Evolutionary conservation across 2,113 vertebrate species (phyloP), one percentile per base, ranked within the genome.

Genomic region (Coreoperca whiteheadi): DNA sequence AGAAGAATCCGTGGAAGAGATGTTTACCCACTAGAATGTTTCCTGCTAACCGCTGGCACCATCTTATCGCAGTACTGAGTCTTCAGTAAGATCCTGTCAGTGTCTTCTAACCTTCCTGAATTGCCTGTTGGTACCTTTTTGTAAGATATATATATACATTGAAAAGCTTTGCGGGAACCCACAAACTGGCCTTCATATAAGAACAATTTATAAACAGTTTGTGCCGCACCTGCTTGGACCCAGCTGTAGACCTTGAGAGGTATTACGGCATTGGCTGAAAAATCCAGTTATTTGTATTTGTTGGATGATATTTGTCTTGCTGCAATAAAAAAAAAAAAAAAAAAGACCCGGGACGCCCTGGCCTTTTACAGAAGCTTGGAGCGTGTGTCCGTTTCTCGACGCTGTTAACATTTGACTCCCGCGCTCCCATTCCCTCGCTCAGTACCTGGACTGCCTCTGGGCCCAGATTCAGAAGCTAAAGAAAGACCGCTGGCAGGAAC

Each of bases 381-480:
- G 11, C 16, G 23, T 65, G 23, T 65, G 60, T 46, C 23, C 21
- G 0, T 34, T 34, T 34, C 32, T 34, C 11, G 11, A 41, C 3
- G 1, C 39, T 43, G 18, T 72, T 48, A 25, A 71, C 6, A 12
- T 4, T 1, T 34, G 0, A 10, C 2, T 1, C 32, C 5, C 34
- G 48, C n/a, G 34, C 8, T n/a, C 39, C 4, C 11, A 32, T 4
- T 69, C 39, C 20, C 8, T n/a, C 67, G 1, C 51, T 1, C 83
- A 99, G 98, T 99, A 99, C 94, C 94, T 99, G 93, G 98, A 99
- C 95, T 99, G 98, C 93, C 96, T 99, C n/a, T 99, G 97, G 97
- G 96, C 97, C 84, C 98, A 99, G 95, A 96, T 99, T 76, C 98
- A 99, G 96, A 99, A 99, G 94, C 63, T 99, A 85, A 98, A 98